Evolutionary conservation across 1,140 invertebrate genomes (phyloP), one percentile per base, ranked within the genome.

Genomic region (Lineus longissimus): DNA sequence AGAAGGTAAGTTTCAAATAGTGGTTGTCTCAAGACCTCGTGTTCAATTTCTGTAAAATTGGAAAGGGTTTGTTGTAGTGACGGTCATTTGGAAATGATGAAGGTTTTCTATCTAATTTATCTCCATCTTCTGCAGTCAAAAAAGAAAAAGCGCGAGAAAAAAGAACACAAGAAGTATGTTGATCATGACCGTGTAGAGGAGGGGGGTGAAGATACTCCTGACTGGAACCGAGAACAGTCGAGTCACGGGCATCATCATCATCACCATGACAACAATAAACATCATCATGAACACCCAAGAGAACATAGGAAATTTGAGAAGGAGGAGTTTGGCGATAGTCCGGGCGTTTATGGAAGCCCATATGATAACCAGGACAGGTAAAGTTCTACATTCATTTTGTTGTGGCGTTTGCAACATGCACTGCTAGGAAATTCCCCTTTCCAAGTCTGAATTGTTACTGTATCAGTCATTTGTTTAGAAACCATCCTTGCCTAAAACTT

Each of bases 371-470:
- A 73, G 25, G 70, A 74, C 41, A 69, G 69, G 69, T 85, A 58
- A 82, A 71, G 70, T 71, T 73, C 56, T 76, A 79, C 13, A 78
- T 70, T 63, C 71, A 73, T 40, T 80, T 74, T 1, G 77, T 80
- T 66, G 75, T 71, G n/a, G 76, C 80, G 76, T 81, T n/a, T 66
- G 76, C 54, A 72, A 41, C 45, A 56, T 67, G 43, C 23, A 61
- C 33, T 23, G 33, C n/a, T 62, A 19, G 45, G 27, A 41, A 62
- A 7, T n/a, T 43, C 13, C 31, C 51, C 22, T 19, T 6, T 11
- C 17, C 9, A 19, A 22, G 2, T 31, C 43, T 15, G 7, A 27
- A 25, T 25, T 40, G 43, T n/a, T n/a, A n/a, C n/a, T n/a, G 25
- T 6, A 19, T 19, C 19, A 27, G 47, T 27, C 4, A 9, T 22